A percentile compares a stretch with the other conserved stretches of the same genome.
Evolutionary conservation across 2,888 invertebrate genomes (phyloP).

Genomic region (Lucinisca nassula): DNA sequence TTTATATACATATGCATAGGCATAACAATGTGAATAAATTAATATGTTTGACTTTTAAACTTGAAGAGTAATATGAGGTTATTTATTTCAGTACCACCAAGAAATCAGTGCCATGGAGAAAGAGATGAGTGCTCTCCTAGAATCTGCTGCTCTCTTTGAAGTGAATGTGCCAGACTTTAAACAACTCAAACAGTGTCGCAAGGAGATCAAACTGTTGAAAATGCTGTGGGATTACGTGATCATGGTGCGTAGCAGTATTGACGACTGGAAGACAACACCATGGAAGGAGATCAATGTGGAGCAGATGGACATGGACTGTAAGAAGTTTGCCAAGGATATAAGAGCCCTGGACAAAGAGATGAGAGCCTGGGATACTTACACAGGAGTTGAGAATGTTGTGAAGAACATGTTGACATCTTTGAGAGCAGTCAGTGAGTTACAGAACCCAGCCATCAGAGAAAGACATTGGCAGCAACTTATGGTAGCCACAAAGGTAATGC

Average conservation of each 20-base stretch:
- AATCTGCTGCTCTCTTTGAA: constrained; percentile 97
- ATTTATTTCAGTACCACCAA: constrained; percentile 93
- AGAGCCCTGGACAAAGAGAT: constrained; percentile 96
- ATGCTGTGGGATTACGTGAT: constrained; percentile 98
- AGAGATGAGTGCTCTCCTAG: constrained; percentile 95
- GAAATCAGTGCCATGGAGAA: constrained; percentile 94
- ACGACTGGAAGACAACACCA: constrained; percentile 98
- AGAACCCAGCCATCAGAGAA: constrained; percentile 98
- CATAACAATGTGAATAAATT: no score
- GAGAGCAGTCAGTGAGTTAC: constrained; percentile 97
- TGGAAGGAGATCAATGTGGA: constrained; percentile 99
- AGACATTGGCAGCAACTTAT: constrained; percentile 99
- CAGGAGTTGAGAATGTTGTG: constrained; percentile 95
- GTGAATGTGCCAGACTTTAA: constrained; percentile 98
- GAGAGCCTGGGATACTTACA: constrained; percentile 97
- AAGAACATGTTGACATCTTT: constrained; percentile 99
- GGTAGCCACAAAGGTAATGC: constrained; percentile 95
- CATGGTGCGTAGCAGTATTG: constrained; percentile 96
- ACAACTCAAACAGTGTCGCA: constrained; percentile 96
- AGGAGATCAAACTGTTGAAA: constrained; percentile 93
- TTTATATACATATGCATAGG: no score
- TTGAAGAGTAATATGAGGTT: no score
- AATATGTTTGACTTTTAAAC: no score
- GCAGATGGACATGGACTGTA: constrained; percentile 99
- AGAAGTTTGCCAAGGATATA: constrained; percentile 96